Percentiles rank a stretch among this genome's conserved stretches.
These are phyloP conservation scores for Corella eumyota DNA, from an alignment of 23 tunicate genomes.

Conservation along the genomic window DNA sequence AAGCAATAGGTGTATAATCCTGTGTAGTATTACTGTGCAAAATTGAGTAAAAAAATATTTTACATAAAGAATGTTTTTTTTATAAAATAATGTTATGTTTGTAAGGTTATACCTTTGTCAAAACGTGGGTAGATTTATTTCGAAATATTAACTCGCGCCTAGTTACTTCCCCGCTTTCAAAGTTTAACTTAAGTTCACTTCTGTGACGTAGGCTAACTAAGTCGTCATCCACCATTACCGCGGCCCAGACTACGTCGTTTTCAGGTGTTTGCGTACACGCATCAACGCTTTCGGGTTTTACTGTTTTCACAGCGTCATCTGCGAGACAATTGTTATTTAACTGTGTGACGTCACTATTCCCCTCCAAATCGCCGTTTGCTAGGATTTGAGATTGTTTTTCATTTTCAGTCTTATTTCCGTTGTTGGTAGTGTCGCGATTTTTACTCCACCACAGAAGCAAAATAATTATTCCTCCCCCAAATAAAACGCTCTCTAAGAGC, in stretches of 20 bases:
- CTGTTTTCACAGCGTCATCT: background rate
- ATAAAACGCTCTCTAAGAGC: background rate
- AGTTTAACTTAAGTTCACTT: slow-evolving; percentile 25
- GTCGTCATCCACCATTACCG: slow-evolving; percentile 34
- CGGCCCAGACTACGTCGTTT: slow-evolving; percentile 16
- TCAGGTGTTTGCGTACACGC: slow-evolving; percentile 11
- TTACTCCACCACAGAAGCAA: slow-evolving; percentile 33
- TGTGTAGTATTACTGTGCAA: too few species aligned
- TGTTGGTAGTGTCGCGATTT: too few species aligned
- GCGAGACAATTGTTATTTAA: background rate
- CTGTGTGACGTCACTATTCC: background rate
- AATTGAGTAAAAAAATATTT: background rate
- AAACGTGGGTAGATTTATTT: slow-evolving; percentile 8
- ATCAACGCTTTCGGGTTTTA: slow-evolving; percentile 1
- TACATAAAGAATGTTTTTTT: too few species aligned
- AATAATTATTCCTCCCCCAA: slow-evolving; percentile 19
- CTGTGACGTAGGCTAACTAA: slow-evolving; percentile 10
- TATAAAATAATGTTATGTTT: too few species aligned
- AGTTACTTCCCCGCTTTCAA: slow-evolving; percentile 22
- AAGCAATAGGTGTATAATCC: too few species aligned
- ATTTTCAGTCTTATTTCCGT: too few species aligned
- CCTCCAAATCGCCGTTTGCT: background rate
- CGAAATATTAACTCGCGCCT: slow-evolving; percentile 18
- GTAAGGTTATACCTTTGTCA: slow-evolving; percentile 16
- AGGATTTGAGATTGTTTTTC: background rate